Base-by-base conservation (phyloP, 2,113 vertebrate genomes). In the Phyllopteryx taeniolatus region DNA sequence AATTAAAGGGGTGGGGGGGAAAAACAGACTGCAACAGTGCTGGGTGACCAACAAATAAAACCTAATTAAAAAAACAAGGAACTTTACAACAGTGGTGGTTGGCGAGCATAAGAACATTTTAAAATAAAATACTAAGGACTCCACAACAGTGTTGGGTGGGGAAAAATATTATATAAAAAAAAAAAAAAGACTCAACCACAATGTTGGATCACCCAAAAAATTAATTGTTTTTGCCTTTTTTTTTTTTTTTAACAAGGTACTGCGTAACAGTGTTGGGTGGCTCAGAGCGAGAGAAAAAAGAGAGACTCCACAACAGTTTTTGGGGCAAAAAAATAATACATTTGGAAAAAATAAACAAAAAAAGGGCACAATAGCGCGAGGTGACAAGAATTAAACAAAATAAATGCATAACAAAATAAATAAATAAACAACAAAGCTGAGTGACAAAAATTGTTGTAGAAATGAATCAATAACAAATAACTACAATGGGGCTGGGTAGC, bases 1-100 rank as follows among this genome's bases (percentile, higher is more conserved):
- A n/a, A 15, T 2, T 33, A 17, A 60, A 27, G 12, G 2, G 5
- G 8, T 2, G 20, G 20, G n/a, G 10, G 20, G 20, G n/a, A n/a
- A n/a, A 20, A 56, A 22, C 20, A 11, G 8, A 56, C 53, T 86
- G 90, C 85, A 86, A 89, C 82, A 86, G 87, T 91, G 88, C 82
- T 84, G 74, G 83, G 92, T 76, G 83, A 89, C 85, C 88, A 91
- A 89, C 84, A 44, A 85, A 88, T 90, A 20, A 44, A 65, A 27
- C 11, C 8, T 5, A 46, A 46, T 44, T 8, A 57, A n/a, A 44
- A 47, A 66, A 44, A 44, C 20, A 65, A 44, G 42, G 11, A 22
- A 61, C 31, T 17, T 17, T 19, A 35, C 14, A 61, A 35, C 7
- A 17, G 39, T 43, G 8, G 13, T 2, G 22, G 13, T 14, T 35